Base-by-base conservation (phyloP, 2,888 invertebrate species). In the Microctonus aethiopoides region DNA sequence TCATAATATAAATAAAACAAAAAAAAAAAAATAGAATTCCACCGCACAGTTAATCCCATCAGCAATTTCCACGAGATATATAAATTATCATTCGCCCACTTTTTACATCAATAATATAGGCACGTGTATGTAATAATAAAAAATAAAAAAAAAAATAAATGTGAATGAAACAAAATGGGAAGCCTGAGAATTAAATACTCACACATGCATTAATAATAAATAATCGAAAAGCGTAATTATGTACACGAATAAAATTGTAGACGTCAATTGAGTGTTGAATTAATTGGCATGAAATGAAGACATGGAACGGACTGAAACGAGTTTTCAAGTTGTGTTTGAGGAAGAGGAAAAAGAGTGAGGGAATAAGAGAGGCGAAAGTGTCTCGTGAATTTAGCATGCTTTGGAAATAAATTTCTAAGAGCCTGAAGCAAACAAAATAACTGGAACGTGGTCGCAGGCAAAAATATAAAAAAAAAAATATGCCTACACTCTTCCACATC, bases 321-420 rank as follows among this genome's bases (percentile, higher is more conserved):
- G 46, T 46, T 46, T 46, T 16, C 16, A 46, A 46, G 46, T 46
- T 3, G 7, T 16, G 46, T 46, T 16, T 46, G 16, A 24, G 10
- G 20, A 51, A 63, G 41, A 56, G 29, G 26, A 13, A 24, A 59
- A 9, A 32, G 7, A 32, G 36, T 26, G 26, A 26, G 34, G 26
- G 20, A 26, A 13, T n/a, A 26, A 16, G 13, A 54, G 41, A 54
- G 22, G 32, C n/a, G 57, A 62, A 52, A 51, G 36, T 62, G 54
- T 68, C 68, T 67, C 41, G 52, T 52, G 51, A 52, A 60, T 67
- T 62, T 62, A 68, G 62, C 34, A 67, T 61, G 67, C 59, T 60
- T 32, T n/a, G n/a, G 59, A 52, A 67, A 61, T 61, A 61, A 67
- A 60, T 63, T 54, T 41, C 62, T 26, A 24, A 56, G 54, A 39